Evolutionary conservation across 2,888 invertebrate genomes (phyloP).

Genomic region (Scaptomyza flava): DNA sequence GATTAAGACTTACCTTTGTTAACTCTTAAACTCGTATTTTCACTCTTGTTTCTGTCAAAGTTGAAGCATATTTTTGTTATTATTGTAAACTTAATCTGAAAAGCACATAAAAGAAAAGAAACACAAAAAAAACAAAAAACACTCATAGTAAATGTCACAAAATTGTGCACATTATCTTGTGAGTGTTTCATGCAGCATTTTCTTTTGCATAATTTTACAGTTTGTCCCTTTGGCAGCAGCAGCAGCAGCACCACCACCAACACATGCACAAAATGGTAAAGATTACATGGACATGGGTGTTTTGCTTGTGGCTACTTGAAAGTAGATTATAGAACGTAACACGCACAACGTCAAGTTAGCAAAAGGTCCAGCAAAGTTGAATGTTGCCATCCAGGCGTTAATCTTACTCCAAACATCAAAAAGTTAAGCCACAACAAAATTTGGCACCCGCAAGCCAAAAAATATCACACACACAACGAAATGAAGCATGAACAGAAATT

Average conservation of each 20-base stretch:
- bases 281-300: conserved; percentile 72
- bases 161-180: conserved; percentile 61
- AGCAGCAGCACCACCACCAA: conserved; percentile 4
- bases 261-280: conserved; percentile 31
- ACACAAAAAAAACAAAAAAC: conserved; percentile 15
- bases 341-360: conserved; percentile 62
- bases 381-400: conserved; percentile 46
- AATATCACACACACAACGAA: conserved; percentile 33
- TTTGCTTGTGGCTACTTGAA: conserved; percentile 76
- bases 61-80: conserved; percentile 24
- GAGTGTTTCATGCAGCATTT: conserved; percentile 57
- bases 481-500: conserved; percentile 63
- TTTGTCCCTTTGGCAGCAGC: conserved; percentile 53
- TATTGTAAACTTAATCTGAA: conserved; percentile 35
- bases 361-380: conserved; percentile 39
- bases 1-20: neutral
- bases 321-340: conserved; percentile 66
- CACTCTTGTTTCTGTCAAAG: conserved; percentile 22
- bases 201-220: conserved; percentile 76
- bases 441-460: conserved; percentile 36
- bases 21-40: conserved; percentile 5
- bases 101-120: conserved; percentile 48
- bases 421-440: conserved; percentile 72
- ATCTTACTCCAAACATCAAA: conserved; percentile 65
- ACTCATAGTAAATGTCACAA: conserved; percentile 47